phyloP scores from a whole-genome alignment of 1,140 invertebrate genomes.

The Saxidomus purpurata region DNA sequence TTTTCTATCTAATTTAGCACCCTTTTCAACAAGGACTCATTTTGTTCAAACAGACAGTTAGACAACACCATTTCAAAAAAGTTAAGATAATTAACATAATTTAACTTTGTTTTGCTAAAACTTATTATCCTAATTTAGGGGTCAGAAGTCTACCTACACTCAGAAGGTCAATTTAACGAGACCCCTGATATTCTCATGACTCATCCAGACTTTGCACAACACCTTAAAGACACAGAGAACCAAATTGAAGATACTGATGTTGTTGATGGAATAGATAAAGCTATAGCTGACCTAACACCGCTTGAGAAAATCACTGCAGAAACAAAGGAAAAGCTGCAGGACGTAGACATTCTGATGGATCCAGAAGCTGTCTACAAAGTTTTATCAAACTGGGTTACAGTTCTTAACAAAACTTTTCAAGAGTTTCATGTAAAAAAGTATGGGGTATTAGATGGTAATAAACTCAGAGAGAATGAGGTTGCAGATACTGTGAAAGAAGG shows the following conservation, averaged over 20 bases:
- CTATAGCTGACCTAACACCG: constrained; percentile 1
- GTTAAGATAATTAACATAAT: too few relatives aligned
- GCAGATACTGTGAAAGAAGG: neutral
- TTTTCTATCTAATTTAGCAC: too few relatives aligned
- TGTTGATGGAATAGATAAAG: neutral
- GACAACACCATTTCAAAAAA: too few relatives aligned
- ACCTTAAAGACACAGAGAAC: neutral
- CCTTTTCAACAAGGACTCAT: too few relatives aligned
- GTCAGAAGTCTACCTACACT: constrained; percentile 29
- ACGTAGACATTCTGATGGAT: constrained; percentile 31
- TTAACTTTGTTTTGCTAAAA: neutral
- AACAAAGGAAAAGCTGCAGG: constrained; percentile 3
- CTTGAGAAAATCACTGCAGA: constrained; percentile 27
- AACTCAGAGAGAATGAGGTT: neutral
- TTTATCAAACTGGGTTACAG: constrained; percentile 45
- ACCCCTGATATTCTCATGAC: neutral
- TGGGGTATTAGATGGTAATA: neutral
- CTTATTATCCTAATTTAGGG: neutral
- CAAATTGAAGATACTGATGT: neutral
- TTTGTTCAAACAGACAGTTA: too few relatives aligned
- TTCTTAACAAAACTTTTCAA: constrained; percentile 57
- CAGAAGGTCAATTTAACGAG: neutral
- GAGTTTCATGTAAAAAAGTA: constrained; percentile 42
- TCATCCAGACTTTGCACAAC: neutral
- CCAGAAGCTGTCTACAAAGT: neutral